Percentiles rank a stretch among this genome's conserved stretches.
phyloP scores from a whole-genome alignment of 2,797 vertebrate species.

The Microctenopoma stevenorrisi region DNA sequence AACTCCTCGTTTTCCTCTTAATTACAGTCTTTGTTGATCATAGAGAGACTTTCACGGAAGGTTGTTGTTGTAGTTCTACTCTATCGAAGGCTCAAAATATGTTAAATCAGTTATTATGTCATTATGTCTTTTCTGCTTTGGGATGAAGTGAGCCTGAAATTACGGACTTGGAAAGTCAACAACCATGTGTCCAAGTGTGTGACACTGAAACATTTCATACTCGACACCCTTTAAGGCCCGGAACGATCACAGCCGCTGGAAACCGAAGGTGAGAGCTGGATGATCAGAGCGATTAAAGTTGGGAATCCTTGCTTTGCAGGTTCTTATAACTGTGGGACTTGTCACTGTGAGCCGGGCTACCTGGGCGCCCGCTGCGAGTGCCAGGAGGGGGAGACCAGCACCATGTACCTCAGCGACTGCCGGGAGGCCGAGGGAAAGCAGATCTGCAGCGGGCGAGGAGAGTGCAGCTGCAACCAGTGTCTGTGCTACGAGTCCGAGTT shows the following conservation, averaged over 20 bases:
- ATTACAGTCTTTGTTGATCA: conserved; percentile 13
- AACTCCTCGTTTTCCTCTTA: neutral
- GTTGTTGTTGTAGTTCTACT: neutral
- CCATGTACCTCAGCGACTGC: conserved; percentile 86
- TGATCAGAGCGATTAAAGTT: no score
- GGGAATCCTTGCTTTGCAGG: conserved; percentile 60
- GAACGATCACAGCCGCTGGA: no score
- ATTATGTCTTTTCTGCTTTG: neutral
- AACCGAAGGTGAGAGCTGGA: no score
- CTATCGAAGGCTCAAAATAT: neutral
- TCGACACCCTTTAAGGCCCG: no score
- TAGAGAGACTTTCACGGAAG: conserved; percentile 13
- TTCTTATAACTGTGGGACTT: conserved; percentile 90
- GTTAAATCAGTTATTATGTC: neutral
- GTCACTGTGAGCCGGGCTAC: conserved; percentile 88
- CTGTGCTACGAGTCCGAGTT: conserved; percentile 96
- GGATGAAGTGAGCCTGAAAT: neutral
- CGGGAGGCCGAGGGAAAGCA: conserved; percentile 93
- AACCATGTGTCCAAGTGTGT: neutral
- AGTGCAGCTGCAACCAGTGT: conserved; percentile 97
- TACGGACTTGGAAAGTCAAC: neutral
- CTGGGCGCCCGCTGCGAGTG: conserved; percentile 94
- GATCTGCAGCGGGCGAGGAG: conserved; percentile 92
- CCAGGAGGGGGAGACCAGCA: conserved; percentile 87
- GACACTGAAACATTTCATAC: no score